Evolutionary conservation across 2,888 invertebrate species (phyloP), one percentile per base, ranked within the genome.

Genomic region (Oscheius sp.): DNA sequence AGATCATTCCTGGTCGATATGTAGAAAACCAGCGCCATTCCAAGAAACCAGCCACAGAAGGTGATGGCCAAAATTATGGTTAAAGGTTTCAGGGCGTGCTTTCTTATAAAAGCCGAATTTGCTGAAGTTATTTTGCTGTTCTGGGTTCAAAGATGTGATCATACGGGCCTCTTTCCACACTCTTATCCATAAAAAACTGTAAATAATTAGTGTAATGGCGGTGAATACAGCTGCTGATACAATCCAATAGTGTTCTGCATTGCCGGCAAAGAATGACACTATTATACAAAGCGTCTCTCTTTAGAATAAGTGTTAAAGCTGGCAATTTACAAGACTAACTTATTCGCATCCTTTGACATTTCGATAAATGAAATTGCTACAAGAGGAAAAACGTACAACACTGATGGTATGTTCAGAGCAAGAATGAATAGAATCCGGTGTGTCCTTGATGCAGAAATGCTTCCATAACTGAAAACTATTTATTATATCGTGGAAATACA

Each of bases 281-380:
- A 63, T 45, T 16, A 63, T 7, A 63, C 63, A 63, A 13, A 63
- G 27, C 2, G 63, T 63, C 2, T 43, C 45, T 45, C 63, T 63
- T n/a, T n/a, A n/a, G n/a, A n/a, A n/a, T 16, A n/a, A 43, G n/a
- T n/a, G n/a, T n/a, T n/a, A n/a, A n/a, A n/a, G n/a, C n/a, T n/a
- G n/a, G n/a, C n/a, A n/a, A n/a, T n/a, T n/a, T n/a, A n/a, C n/a
- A n/a, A n/a, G n/a, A 58, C 13, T 12, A 1, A 58, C 58, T 29
- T 23, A 9, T 58, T 29, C 2, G 58, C 27, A 27, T 16, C 7
- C n/a, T 27, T 58, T n/a, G 2, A 13, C 58, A 58, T 58, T 13
- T 27, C 58, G 2, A 12, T 29, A n/a, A 5, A 58, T 12, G 58
- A 58, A 27, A 13, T n/a, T 29, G 2, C 12, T 12, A 58, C 13